A percentile compares a stretch with the other conserved stretches of the same genome.
phyloP scores from a whole-genome alignment of 1,140 invertebrate genomes.

The Hyles euphorbiae region DNA sequence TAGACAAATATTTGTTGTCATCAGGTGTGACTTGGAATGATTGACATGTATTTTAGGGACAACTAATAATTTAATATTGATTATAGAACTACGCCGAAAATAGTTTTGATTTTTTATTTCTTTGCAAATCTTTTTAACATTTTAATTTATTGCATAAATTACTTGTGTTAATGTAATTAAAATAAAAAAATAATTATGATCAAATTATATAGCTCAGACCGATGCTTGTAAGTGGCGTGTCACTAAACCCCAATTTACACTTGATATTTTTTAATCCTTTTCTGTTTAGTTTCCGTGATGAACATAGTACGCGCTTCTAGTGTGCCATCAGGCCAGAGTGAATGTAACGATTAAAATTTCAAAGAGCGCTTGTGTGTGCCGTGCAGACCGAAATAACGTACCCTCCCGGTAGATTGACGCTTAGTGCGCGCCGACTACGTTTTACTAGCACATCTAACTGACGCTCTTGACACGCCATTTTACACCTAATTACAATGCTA shows the following conservation, averaged over 20 bases:
- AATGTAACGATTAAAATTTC: constrained; percentile 72
- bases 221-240: too few relatives aligned
- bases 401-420: constrained; percentile 52
- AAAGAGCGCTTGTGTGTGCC: constrained; percentile 53
- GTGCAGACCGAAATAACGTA: constrained; percentile 58
- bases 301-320: constrained; percentile 40
- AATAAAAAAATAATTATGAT: too few relatives aligned
- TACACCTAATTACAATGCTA: constrained; percentile 29
- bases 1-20: too few relatives aligned
- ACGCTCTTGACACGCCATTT: constrained; percentile 23
- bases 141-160: too few relatives aligned
- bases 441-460: constrained; percentile 12
- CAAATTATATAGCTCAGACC: too few relatives aligned
- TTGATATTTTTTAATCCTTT: constrained; percentile 19
- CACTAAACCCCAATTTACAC: neutral
- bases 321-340: constrained; percentile 59
- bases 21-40: too few relatives aligned
- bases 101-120: too few relatives aligned
- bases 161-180: too few relatives aligned
- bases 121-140: too few relatives aligned
- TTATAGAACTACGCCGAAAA: too few relatives aligned
- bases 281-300: constrained; percentile 23
- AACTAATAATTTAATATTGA: too few relatives aligned
- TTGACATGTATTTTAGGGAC: too few relatives aligned
- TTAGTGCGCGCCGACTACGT: constrained; percentile 23